phyloP scores from a whole-genome alignment of 2,113 vertebrate genomes.

The Salvelinus fontinalis region DNA sequence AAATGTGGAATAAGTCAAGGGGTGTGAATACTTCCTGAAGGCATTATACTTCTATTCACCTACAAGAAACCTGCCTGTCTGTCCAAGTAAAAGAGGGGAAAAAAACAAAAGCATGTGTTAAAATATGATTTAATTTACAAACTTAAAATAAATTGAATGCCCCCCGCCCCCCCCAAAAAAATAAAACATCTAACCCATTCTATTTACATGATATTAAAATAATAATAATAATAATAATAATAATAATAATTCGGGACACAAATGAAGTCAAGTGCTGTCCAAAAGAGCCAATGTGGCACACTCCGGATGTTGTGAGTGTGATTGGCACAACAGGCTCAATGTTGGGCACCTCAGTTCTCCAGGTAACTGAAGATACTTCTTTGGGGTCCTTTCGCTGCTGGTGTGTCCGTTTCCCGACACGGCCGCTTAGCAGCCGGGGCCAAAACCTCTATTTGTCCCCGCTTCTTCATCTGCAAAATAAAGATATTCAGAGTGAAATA shows the following conservation, averaged over 20 bases:
- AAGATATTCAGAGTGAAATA: background rate
- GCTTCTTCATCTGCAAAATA: constrained; percentile 78
- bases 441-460: constrained; percentile 48
- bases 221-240: background rate
- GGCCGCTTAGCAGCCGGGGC: constrained; percentile 79
- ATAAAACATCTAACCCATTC: constrained; percentile 15
- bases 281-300: background rate
- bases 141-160: constrained; percentile 25
- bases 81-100: no score
- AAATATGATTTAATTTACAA: constrained; percentile 78
- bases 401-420: constrained; percentile 61
- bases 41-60: no score
- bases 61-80: no score
- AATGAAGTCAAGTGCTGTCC: background rate
- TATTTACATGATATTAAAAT: constrained; percentile 72
- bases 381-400: constrained; percentile 52
- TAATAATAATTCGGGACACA: no score
- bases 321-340: background rate
- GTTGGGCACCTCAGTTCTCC: constrained; percentile 76
- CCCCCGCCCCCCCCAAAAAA: background rate
- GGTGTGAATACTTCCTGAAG: no score
- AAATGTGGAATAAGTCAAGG: no score
- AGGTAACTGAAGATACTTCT: constrained; percentile 89
- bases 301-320: background rate
- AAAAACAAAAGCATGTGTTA: constrained; percentile 36